Evolutionary conservation across 2,888 invertebrate genomes (phyloP).

Genomic region (Bunonema sp.): DNA sequence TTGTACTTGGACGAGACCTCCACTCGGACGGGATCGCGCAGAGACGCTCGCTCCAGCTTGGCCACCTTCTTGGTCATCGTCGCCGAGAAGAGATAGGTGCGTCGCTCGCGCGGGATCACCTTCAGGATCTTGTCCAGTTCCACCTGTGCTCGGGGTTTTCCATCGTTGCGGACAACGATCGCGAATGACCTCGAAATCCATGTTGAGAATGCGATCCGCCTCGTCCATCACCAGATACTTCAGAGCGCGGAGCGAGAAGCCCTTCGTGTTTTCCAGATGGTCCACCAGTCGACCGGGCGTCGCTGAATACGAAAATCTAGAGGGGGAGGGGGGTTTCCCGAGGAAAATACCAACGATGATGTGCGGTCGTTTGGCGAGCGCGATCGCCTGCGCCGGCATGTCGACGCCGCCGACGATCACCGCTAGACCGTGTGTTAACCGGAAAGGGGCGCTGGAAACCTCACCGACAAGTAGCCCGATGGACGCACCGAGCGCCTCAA

Average conservation of each 20-base stretch:
- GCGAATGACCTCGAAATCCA: slow-evolving; percentile 89
- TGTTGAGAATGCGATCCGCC: slow-evolving; percentile 91
- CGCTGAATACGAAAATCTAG: slow-evolving; percentile 47
- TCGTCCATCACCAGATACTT: slow-evolving; percentile 83
- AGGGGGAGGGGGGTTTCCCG: not conserved
- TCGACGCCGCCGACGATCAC: slow-evolving; percentile 98
- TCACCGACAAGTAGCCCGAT: slow-evolving; percentile 74
- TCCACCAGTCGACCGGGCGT: slow-evolving; percentile 52
- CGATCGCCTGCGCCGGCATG: slow-evolving; percentile 80
- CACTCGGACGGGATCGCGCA: slow-evolving; percentile 81
- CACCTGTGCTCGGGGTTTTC: slow-evolving; percentile 7
- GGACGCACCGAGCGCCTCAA: slow-evolving; percentile 73
- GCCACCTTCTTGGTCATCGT: slow-evolving; percentile 85
- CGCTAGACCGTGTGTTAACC: slow-evolving; percentile 47
- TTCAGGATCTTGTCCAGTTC: slow-evolving; percentile 81
- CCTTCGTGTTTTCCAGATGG: slow-evolving; percentile 92
- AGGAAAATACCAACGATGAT: slow-evolving; percentile 61
- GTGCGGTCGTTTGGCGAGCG: slow-evolving; percentile 85
- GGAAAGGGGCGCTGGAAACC: not conserved
- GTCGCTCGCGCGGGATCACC: slow-evolving; percentile 73
- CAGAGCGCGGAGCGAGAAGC: slow-evolving; percentile 73
- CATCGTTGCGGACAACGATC: too few relatives aligned
- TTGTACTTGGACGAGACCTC: slow-evolving; percentile 81
- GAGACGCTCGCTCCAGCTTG: slow-evolving; percentile 82
- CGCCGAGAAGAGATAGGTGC: slow-evolving; percentile 85